Evolutionary conservation across 2,888 invertebrate species (phyloP).

Genomic region (Phasia obesa): DNA sequence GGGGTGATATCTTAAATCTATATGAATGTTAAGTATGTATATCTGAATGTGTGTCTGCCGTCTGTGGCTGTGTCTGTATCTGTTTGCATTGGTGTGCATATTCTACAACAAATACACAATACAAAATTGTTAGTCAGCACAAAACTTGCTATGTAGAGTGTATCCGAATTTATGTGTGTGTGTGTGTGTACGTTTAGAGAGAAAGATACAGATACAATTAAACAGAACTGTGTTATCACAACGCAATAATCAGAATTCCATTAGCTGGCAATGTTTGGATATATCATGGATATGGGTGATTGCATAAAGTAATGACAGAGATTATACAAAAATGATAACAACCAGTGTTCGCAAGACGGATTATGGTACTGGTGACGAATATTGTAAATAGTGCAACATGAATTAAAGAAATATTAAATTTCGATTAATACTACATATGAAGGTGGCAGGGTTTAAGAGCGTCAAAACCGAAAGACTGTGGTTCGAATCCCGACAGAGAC

Average conservation of each 20-base stretch:
- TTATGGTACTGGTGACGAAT: background rate
- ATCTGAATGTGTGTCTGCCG: slow-evolving; percentile 8
- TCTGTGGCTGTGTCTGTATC: slow-evolving; percentile 22
- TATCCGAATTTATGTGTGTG: slow-evolving; percentile 4
- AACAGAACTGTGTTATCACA: slow-evolving; percentile 80
- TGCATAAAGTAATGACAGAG: slow-evolving; percentile 48
- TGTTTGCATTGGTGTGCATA: slow-evolving; percentile 58
- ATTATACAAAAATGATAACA: slow-evolving; percentile 32
- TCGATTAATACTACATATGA: background rate
- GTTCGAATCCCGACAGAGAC: too few species aligned
- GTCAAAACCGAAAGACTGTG: too few species aligned
- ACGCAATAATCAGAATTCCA: slow-evolving; percentile 82
- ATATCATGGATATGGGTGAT: slow-evolving; percentile 72
- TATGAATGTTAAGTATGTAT: slow-evolving; percentile 69
- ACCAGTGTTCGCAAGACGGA: background rate
- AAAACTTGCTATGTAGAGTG: slow-evolving; percentile 56
- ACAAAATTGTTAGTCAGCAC: slow-evolving; percentile 71
- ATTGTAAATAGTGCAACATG: too few species aligned
- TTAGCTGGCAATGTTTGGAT: slow-evolving; percentile 77
- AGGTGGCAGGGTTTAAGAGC: too few species aligned
- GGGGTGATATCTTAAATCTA: slow-evolving; percentile 70
- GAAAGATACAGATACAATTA: slow-evolving; percentile 81
- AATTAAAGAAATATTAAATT: background rate
- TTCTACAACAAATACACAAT: slow-evolving; percentile 52
- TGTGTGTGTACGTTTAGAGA: slow-evolving; percentile 63